Conservation (phyloP, 2,797 vertebrate species). For the Dicrostonyx torquatus region DNA sequence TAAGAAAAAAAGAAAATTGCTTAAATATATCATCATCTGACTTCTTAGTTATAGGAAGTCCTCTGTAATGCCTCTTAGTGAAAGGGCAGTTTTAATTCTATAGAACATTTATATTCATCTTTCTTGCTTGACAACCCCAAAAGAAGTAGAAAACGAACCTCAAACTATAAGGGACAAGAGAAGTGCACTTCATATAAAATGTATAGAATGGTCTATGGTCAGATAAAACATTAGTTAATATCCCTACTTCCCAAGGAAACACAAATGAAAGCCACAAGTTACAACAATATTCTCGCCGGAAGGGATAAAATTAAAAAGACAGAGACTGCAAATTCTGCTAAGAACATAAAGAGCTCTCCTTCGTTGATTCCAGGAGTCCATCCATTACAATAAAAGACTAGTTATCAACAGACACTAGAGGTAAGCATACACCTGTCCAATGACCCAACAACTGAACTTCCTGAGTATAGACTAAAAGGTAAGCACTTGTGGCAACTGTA, state of each 20-base stretch:
- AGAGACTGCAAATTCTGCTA: neutral
- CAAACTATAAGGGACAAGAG: neutral
- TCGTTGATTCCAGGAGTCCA: neutral
- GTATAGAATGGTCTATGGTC: neutral
- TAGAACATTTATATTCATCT: neutral
- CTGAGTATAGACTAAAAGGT: neutral
- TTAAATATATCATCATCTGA: neutral
- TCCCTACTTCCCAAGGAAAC: neutral
- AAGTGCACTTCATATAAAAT: neutral
- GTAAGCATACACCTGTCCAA: neutral
- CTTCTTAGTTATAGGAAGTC: neutral
- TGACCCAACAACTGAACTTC: neutral
- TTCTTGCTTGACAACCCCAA: neutral
- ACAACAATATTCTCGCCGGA: neutral
- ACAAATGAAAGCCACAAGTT: neutral
- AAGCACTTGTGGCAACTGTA: neutral
- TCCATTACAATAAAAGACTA: neutral
- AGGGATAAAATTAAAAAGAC: constrained; percentile 8
- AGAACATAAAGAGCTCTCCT: neutral
- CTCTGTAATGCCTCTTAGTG: neutral
- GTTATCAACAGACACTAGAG: neutral
- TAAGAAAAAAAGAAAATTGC: constrained; percentile 45
- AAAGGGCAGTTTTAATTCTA: neutral
- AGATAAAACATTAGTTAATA: neutral
- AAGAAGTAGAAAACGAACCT: neutral